phyloP scores from a whole-genome alignment of 2,797 vertebrate species.

The Intellagama lesueurii region DNA sequence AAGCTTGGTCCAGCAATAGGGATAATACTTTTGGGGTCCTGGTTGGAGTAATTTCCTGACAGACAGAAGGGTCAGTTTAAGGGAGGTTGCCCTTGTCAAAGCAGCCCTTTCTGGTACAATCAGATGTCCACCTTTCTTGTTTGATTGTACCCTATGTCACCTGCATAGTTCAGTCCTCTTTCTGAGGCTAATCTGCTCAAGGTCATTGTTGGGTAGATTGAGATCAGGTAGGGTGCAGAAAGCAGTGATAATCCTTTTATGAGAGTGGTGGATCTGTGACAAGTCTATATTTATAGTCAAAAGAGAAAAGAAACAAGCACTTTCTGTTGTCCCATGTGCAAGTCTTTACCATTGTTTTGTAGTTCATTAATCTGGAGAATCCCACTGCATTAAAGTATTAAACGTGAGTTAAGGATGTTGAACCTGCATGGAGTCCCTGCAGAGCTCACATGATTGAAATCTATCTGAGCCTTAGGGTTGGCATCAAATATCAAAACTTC shows the following conservation, averaged over 20 bases:
- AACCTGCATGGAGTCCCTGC: background rate
- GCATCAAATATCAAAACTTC: background rate
- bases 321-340: background rate
- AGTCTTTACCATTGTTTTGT: background rate
- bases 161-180: background rate
- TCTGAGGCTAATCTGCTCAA: background rate
- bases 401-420: background rate
- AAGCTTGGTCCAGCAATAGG: too few species aligned
- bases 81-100: too few species aligned
- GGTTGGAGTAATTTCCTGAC: too few species aligned
- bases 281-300: background rate
- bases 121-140: too few species aligned
- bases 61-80: too few species aligned
- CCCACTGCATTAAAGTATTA: background rate
- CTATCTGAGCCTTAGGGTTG: background rate
- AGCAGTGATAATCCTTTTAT: background rate
- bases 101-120: too few species aligned
- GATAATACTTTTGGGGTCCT: too few species aligned
- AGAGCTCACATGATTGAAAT: background rate
- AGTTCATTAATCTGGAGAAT: background rate
- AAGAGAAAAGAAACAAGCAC: background rate
- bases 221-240: background rate
- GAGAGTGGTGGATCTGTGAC: background rate
- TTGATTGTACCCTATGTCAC: too few species aligned
- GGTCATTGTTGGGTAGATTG: background rate